Base-by-base conservation (phyloP, 2,113 vertebrate genomes). In the Osmerus mordax region DNA sequence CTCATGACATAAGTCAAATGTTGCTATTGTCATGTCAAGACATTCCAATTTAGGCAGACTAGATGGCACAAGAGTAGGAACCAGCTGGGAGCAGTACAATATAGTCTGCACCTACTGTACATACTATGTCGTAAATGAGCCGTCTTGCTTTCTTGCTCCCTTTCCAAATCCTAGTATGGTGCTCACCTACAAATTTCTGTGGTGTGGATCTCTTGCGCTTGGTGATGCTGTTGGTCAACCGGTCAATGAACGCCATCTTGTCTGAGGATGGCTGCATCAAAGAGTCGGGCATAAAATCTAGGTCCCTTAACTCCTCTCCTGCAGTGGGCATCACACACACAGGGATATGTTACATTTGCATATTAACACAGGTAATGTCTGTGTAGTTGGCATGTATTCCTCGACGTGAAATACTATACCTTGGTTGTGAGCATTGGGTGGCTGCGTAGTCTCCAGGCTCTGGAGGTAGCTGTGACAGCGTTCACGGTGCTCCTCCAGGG, bases 131-230 rank as follows among this genome's bases (percentile, higher is more conserved):
- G 58, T 60, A 5, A 3, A 60, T 60, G 58, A 60, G 47, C 21
- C 75, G 68, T 71, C 47, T 65, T 67, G 51, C 41, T 81, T 71
- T 72, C 66, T 59, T 74, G 56, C 70, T 71, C 53, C 65, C 66
- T 41, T 69, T 78, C 76, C 74, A 18, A 75, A 82, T 67, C 72
- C 72, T 77, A 69, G 75, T 65, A 69, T 80, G 80, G 74, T 83
- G 87, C 93, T 96, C 94, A 99, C 97, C 97, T 89, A 97, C 91
- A 84, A 98, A 99, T 87, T 97, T 98, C 91, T 99, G 96, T 64
- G 96, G 96, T 61, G 94, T 99, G 66, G 94, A 97, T 68, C 97
- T 94, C 86, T 99, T 99, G 86, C 96, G 93, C 84, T 99, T 98
- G 90, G 97, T 96, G 87, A 97, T 94, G 92, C 94, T 97, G 89